Conservation (phyloP, 1,140 invertebrate genomes). For the Dysdera silvatica region DNA sequence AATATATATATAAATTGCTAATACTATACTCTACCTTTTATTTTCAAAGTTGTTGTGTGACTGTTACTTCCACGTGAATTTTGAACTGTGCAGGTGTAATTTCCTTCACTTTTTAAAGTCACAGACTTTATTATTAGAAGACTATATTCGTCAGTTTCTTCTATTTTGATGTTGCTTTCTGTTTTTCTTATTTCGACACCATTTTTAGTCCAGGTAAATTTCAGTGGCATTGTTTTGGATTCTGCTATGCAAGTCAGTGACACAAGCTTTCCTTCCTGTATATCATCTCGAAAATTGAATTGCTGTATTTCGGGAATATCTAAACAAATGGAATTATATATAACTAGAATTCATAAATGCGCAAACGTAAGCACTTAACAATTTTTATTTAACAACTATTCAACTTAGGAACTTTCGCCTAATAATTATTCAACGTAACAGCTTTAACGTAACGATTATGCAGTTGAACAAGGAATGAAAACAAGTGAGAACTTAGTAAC, state of each 20-base stretch:
- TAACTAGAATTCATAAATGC: too few species aligned
- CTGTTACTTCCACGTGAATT: constrained; percentile 57
- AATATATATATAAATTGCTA: not conserved
- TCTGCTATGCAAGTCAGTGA: constrained; percentile 17
- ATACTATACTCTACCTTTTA: constrained; percentile 24
- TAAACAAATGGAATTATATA: not conserved
- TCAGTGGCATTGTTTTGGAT: constrained; percentile 7
- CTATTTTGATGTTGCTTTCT: constrained; percentile 4
- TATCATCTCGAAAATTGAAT: constrained; percentile 12
- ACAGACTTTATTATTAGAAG: constrained; percentile 22
- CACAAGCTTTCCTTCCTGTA: constrained; percentile 12
- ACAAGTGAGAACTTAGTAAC: too few species aligned
- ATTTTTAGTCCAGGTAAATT: constrained; percentile 27
- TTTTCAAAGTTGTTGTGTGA: constrained; percentile 48
- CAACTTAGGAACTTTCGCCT: too few species aligned
- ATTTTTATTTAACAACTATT: too few species aligned
- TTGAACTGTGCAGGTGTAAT: constrained; percentile 63
- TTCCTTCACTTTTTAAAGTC: constrained; percentile 55
- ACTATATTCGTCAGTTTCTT: constrained; percentile 2
- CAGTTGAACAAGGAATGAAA: too few species aligned
- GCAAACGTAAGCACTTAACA: too few species aligned
- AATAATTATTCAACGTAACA: too few species aligned
- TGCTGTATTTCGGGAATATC: constrained; percentile 19
- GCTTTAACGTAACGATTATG: too few species aligned
- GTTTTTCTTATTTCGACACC: too few species aligned